Percentiles rank a stretch among this genome's conserved stretches.
phyloP scores from a whole-genome alignment of 2,888 invertebrate species.

The Trissoscelio sp. region DNA sequence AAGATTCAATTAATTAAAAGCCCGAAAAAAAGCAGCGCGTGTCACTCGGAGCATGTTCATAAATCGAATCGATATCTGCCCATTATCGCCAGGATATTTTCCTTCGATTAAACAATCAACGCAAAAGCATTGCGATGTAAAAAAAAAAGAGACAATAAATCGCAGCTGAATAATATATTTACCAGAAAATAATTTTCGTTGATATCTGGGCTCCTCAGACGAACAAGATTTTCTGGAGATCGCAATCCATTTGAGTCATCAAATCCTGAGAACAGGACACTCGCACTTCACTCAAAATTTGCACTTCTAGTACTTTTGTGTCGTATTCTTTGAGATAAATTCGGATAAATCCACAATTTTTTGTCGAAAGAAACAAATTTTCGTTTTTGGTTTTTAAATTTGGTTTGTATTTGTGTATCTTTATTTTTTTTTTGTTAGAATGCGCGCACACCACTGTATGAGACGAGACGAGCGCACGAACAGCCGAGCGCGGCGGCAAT shows the following conservation, averaged over 20 bases:
- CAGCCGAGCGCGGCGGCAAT: slow-evolving; percentile 73
- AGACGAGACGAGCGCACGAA: slow-evolving; percentile 65
- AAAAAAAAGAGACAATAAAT: not conserved
- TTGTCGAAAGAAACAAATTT: too few relatives aligned
- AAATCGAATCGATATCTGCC: slow-evolving; percentile 22
- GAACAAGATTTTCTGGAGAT: slow-evolving; percentile 10
- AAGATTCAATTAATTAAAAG: slow-evolving; percentile 53
- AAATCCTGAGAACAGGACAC: slow-evolving; percentile 30
- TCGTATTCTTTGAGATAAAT: too few relatives aligned
- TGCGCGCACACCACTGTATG: slow-evolving; percentile 44
- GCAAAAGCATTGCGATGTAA: not conserved
- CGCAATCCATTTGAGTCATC: slow-evolving; percentile 47
- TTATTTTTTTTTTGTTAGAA: not conserved
- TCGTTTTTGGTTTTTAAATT: too few relatives aligned
- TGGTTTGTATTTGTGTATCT: too few relatives aligned
- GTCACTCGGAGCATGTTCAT: slow-evolving; percentile 16
- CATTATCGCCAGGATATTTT: slow-evolving; percentile 13
- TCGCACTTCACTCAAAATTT: slow-evolving; percentile 38
- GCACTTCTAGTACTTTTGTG: slow-evolving; percentile 1
- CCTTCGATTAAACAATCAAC: not conserved
- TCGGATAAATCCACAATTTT: too few relatives aligned
- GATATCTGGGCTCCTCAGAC: too few relatives aligned
- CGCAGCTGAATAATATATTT: too few relatives aligned
- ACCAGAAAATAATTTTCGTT: too few relatives aligned
- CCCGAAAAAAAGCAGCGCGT: slow-evolving; percentile 26